Evolutionary conservation across 1,140 invertebrate species (phyloP), one percentile per base, ranked within the genome.

Genomic region (Gryllus bimaculatus): DNA sequence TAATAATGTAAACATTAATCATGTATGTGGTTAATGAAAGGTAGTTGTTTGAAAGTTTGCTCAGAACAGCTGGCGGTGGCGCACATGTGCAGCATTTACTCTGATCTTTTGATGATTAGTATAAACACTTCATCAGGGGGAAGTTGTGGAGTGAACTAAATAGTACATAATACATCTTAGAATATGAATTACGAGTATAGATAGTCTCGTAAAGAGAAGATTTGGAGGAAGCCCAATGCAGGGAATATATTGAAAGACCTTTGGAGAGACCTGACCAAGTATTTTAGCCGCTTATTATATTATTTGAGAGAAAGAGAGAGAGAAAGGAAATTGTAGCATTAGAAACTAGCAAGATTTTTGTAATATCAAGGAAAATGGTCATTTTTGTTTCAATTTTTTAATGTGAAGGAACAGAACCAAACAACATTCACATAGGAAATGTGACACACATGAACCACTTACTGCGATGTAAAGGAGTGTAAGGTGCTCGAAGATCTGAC

Each of bases 201-300:
- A 13, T 66, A 10, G 18, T 18, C 54, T 66, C 54, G 54, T 66
- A 66, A 66, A 7, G 18, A 66, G 54, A 66, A 66, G 54, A 13
- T 13, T 13, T 13, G 54, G 7, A 66, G 18, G 54, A 66, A 66
- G 54, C 54, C 26, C 26, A 18, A 66, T 3, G 54, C 54, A 66
- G 54, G 54, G 54, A 66, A 66, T 39, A 66, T 66, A 10, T 13
- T 13, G 54, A 66, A 66, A 66, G 18, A 13, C 54, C 10, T 13
- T 66, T 66, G 54, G 54, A 66, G 54, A 66, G 54, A 66, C 54
- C 54, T 66, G 54, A 66, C 54, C 54, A 66, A 66, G 54, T 66
- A 66, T 66, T 66, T 66, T 66, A 66, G 54, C 54, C 18, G 54
- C 54, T 66, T 66, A 66, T 66, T 66, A 13, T 66, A 18, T 66